Evolutionary conservation across 2,888 invertebrate genomes (phyloP), one percentile per base, ranked within the genome.

Genomic region (Tachina grossa): DNA sequence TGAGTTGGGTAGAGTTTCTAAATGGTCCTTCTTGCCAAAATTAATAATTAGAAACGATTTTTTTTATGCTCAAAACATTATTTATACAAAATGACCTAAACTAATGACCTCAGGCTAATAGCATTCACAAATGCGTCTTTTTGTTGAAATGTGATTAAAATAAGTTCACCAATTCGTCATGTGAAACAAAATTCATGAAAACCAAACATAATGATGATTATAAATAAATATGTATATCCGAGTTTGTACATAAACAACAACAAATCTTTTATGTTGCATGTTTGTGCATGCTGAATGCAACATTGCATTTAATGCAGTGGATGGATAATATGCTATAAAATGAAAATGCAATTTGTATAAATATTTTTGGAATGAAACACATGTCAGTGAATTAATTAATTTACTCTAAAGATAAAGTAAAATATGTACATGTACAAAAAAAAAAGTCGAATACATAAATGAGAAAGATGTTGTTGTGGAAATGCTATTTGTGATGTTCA

Each of bases 371-470:
- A 61, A 71, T 72, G 77, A 74, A 63, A 89, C 89, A 90, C 92
- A 92, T 92, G 92, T 89, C 90, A 89, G 88, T 90, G 92, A 92
- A 92, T 92, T 91, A 92, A 92, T 92, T 92, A 92, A 91, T 91
- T 92, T 90, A 90, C 91, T 90, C 90, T 88, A 89, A 90, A 89
- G 89, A 90, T 90, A 85, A 74, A 87, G 63, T 65, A 71, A 57
- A 83, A 82, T 68, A 22, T 22, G 22, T 22, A 59, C 53, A 85
- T 84, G 83, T 81, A 87, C 84, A 87, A 85, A 84, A 53, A 78
- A 45, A 19, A 55, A 59, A 41, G 1, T 51, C 16, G 14, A 57
- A 47, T 22, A 57, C 31, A 31, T 22, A 57, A 49, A 59, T 16
- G n/a, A 49, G 31, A 69, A 78, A 61, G 51, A 53, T 45, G 16